Conservation (phyloP, 2,113 vertebrate species). For the Megaleporinus macrocephalus region DNA sequence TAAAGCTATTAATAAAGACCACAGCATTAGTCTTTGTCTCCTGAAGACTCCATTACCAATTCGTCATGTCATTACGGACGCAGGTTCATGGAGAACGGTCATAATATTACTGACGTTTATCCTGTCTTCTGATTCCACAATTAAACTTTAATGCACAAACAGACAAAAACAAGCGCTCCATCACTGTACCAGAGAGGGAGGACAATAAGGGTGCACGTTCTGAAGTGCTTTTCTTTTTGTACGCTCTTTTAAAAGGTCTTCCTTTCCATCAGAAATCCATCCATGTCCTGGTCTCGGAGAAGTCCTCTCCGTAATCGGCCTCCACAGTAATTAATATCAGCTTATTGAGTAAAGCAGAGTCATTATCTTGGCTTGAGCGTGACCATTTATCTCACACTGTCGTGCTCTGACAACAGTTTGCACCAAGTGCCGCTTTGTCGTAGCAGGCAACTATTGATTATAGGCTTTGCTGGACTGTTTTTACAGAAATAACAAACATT, state of each 20-base stretch:
- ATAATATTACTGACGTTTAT: slow-evolving; percentile 23
- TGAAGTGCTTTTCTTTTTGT: slow-evolving; percentile 43
- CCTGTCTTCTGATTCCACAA: slow-evolving; percentile 44
- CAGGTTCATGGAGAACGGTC: background rate
- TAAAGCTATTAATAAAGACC: slow-evolving; percentile 21
- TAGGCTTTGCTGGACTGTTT: background rate
- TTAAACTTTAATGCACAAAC: slow-evolving; percentile 47
- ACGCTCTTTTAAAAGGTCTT: slow-evolving; percentile 67
- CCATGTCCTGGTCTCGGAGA: slow-evolving; percentile 68
- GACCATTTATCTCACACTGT: slow-evolving; percentile 69
- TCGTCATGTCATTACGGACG: slow-evolving; percentile 72
- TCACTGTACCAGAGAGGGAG: slow-evolving; percentile 56
- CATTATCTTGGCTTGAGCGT: slow-evolving; percentile 71
- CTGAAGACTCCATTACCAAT: slow-evolving; percentile 67
- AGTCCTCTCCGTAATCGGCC: slow-evolving; percentile 65
- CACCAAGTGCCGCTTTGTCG: slow-evolving; percentile 55
- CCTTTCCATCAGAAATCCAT: slow-evolving; percentile 73
- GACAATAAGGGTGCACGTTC: slow-evolving; percentile 61
- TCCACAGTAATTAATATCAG: slow-evolving; percentile 76
- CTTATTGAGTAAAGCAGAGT: slow-evolving; percentile 77
- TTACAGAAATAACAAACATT: background rate
- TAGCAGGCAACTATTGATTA: slow-evolving; percentile 59
- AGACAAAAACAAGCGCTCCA: slow-evolving; percentile 41
- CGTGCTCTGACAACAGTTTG: slow-evolving; percentile 43
- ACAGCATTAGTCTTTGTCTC: slow-evolving; percentile 72